Evolutionary conservation across 2,888 invertebrate species (phyloP), one percentile per base, ranked within the genome.

Genomic region (Sinohyriopsis cumingii): DNA sequence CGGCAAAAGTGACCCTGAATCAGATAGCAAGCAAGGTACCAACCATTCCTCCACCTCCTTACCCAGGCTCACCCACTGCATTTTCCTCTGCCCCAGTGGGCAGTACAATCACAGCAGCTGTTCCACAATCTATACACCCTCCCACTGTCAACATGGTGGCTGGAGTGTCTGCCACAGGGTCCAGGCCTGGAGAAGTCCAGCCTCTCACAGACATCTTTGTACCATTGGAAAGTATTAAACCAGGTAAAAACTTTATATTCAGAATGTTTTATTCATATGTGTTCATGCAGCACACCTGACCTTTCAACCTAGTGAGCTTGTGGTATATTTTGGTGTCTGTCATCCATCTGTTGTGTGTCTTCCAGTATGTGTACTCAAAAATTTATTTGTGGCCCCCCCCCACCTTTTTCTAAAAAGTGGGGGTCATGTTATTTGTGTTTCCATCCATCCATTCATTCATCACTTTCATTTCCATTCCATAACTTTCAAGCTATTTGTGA

Each of bases 161-260:
- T 19, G 77, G 73, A 24, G 67, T 79, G 60, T 71, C 65, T 70
- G 60, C 68, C 18, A 70, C 73, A 57, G 55, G 61, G 22, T 68
- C 82, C 22, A 82, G 82, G 56, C 89, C 90, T 77, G 81, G 86
- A 45, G 91, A 91, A 78, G 88, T 92, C 33, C 92, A 92, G 84
- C 90, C 92, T 3, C 87, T 94, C 73, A 93, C 92, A 4, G 94
- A 96, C 86, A 93, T 97, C 67, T 91, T 92, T 85, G 93, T 97
- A 63, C 93, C 94, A 19, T 90, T 97, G 80, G 93, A 95, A 84
- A 93, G 93, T 81, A 94, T 97, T 65, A 93, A 93, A 84, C 95
- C 96, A 56, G 94, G 93, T 92, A 86, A 81, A 72, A 69, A 22
- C 24, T 20, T 24, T 18, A 24, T 19, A 25, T 55, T 9, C n/a